Evolutionary conservation across 2,113 vertebrate species (phyloP), one percentile per base, ranked within the genome.

Genomic region (Formicarius rufipectus): DNA sequence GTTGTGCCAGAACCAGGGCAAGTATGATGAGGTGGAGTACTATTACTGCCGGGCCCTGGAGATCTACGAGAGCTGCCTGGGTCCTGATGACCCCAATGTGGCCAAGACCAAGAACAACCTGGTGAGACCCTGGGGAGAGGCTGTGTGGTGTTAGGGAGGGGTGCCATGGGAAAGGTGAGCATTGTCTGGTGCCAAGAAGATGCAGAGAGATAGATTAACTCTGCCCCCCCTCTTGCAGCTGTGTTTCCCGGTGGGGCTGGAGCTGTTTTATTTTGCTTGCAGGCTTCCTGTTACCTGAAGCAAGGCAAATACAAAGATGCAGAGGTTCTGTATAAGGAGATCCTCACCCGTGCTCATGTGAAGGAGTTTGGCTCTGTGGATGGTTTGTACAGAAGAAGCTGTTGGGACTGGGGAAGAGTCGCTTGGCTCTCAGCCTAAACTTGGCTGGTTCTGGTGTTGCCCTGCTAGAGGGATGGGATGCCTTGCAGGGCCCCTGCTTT

Each of bases 61-160:
- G 98, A 99, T 99, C 97, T 99, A 99, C 0, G 99, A 99, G 97
- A 97, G 97, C 87, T 98, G 99, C 94, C 98, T 99, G 88, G 99
- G 99, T 31, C 98, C 98, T 0, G 99, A 99, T 73, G 99, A 99
- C 84, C 98, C 99, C 78, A 99, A 99, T 0, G 99, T 99, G 89
- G 99, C 99, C 96, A 99, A 99, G 95, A 99, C 99, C 94, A 99
- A 99, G 98, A 99, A 99, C 96, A 99, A 99, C 95, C 98, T 99
- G 99, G 99, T 99, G 89, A 96, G 97, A 60, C 22, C 16, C 33
- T 64, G 56, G 45, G 58, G 44, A 60, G 49, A 33, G 53, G 44
- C 30, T 9, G 1, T 31, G 23, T 71, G 47, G 39, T 53, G 18
- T 6, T 76, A 59, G 59, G 55, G 30, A 56, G 33, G n/a, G 85